Conservation (phyloP, 2,888 invertebrate genomes). For the Cantharis lateralis region DNA sequence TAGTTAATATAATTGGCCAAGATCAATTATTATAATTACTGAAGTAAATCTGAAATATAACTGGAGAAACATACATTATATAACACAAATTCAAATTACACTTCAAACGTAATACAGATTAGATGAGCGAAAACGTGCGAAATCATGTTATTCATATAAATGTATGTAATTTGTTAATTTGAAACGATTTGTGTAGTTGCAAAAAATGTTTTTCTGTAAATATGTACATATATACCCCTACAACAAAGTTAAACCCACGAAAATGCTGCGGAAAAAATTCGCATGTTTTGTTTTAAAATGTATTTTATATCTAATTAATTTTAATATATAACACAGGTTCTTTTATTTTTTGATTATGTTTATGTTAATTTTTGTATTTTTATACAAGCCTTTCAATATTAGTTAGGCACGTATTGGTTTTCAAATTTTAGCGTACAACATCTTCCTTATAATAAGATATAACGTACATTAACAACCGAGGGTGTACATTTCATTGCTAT, state of each 20-base stretch:
- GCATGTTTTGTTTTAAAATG: not conserved
- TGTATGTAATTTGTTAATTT: not conserved
- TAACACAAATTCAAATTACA: not conserved
- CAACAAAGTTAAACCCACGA: not conserved
- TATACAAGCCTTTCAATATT: not conserved
- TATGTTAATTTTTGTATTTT: not conserved
- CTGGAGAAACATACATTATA: not conserved
- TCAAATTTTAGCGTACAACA: conserved; percentile 36
- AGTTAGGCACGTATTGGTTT: conserved; percentile 39
- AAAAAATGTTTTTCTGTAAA: not conserved
- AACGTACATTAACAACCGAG: conserved; percentile 41
- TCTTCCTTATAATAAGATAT: conserved; percentile 42
- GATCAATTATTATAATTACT: not conserved
- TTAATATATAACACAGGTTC: not conserved
- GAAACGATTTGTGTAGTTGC: not conserved
- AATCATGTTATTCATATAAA: not conserved
- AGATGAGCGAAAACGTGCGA: not conserved
- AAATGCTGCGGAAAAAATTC: not conserved
- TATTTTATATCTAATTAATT: not conserved
- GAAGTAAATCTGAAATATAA: not conserved
- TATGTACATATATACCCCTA: not conserved
- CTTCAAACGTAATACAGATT: not conserved
- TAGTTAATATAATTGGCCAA: not conserved
- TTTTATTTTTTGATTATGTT: not conserved
- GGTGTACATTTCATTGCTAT: conserved; percentile 46